These are phyloP conservation scores for Sthenelais limicola DNA, from an alignment of 2,888 invertebrate genomes.

Conservation along the genomic window DNA sequence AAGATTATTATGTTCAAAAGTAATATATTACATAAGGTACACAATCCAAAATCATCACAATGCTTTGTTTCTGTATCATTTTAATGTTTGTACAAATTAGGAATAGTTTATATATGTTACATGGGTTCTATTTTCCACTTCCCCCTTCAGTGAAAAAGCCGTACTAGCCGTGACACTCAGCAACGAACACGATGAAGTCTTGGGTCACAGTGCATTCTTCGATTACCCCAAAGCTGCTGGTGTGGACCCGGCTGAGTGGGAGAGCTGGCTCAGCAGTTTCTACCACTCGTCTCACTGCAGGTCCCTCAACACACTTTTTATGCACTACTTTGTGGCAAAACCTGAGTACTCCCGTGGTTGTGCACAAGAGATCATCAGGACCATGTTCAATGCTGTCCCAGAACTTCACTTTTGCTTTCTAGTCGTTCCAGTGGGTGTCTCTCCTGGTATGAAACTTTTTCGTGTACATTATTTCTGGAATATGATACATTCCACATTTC, in stretches of 20 bases:
- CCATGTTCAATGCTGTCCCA: slow-evolving; percentile 71
- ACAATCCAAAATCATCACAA: too few species aligned
- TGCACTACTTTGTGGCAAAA: slow-evolving; percentile 71
- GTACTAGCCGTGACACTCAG: slow-evolving; percentile 69
- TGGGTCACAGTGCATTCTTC: slow-evolving; percentile 71
- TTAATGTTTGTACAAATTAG: too few species aligned
- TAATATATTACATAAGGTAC: too few species aligned
- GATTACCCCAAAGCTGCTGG: slow-evolving; percentile 68
- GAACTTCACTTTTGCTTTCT: slow-evolving; percentile 69
- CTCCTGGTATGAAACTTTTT: slow-evolving; percentile 68
- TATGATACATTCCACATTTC: neutral
- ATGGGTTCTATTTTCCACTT: too few species aligned
- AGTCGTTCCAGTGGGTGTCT: slow-evolving; percentile 63
- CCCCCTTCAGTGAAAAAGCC: slow-evolving; percentile 69
- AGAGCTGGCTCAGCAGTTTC: slow-evolving; percentile 61
- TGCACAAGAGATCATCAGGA: slow-evolving; percentile 68
- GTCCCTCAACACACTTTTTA: slow-evolving; percentile 68
- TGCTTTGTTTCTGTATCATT: too few species aligned
- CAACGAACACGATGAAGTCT: slow-evolving; percentile 68
- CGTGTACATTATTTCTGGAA: neutral
- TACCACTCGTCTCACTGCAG: slow-evolving; percentile 58
- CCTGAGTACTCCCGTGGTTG: slow-evolving; percentile 68
- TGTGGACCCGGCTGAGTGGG: slow-evolving; percentile 67
- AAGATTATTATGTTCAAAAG: neutral
- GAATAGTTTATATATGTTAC: too few species aligned